Evolutionary conservation across 2,113 vertebrate species (phyloP).

Genomic region (Martes martes): DNA sequence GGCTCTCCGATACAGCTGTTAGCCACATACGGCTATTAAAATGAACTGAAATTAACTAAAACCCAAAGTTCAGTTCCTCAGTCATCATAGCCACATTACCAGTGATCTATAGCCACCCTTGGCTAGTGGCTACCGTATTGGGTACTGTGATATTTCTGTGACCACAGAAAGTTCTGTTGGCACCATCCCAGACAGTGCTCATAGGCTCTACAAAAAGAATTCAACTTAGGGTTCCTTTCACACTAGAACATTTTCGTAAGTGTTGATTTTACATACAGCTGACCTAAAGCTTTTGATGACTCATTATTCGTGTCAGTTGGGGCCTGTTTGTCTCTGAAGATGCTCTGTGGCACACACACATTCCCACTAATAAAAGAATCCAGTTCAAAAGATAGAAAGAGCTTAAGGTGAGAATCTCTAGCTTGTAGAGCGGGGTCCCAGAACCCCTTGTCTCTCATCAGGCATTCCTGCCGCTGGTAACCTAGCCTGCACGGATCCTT

Average conservation of each 20-base stretch:
- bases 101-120: neutral
- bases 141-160: neutral
- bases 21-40: neutral
- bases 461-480: neutral
- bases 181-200: neutral
- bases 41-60: neutral
- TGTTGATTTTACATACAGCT: neutral
- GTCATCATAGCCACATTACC: neutral
- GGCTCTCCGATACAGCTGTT: neutral
- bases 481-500: neutral
- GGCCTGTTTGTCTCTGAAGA: neutral
- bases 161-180: neutral
- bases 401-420: neutral
- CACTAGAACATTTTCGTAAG: neutral
- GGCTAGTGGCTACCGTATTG: neutral
- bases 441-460: neutral
- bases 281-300: neutral
- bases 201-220: neutral
- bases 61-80: neutral
- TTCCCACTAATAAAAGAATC: neutral
- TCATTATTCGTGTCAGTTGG: neutral
- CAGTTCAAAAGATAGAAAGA: neutral
- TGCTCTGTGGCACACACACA: neutral
- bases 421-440: neutral
- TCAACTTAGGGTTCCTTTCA: neutral